Evolutionary conservation across 2,888 invertebrate species (phyloP).

Genomic region (Autographa gamma): DNA sequence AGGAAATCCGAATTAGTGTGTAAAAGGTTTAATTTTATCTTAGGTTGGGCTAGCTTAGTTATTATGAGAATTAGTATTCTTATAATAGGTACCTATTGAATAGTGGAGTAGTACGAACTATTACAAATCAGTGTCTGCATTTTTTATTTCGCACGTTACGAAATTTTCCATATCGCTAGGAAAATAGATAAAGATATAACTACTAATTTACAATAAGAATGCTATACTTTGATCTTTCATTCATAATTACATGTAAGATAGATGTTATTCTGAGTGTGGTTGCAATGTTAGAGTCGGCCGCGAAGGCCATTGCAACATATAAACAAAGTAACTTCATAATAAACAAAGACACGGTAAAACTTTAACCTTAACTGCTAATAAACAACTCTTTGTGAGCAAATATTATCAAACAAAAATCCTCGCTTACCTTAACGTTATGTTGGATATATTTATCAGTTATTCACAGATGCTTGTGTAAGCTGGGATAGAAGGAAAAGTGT

Average conservation of each 20-base stretch:
- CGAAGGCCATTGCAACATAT: conserved; percentile 46
- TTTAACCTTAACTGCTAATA: conserved; percentile 76
- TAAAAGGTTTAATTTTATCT: conserved; percentile 19
- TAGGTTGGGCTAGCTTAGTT: conserved; percentile 10
- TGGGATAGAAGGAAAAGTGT: background rate
- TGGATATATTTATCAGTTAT: conserved; percentile 15
- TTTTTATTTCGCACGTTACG: no score
- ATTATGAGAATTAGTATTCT: background rate
- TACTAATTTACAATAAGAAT: background rate
- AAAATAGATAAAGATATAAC: background rate
- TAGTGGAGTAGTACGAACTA: conserved; percentile 10
- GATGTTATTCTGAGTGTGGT: conserved; percentile 46
- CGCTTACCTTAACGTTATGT: conserved; percentile 36
- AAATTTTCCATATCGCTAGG: no score
- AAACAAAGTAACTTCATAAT: conserved; percentile 45
- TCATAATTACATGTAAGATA: conserved; percentile 15
- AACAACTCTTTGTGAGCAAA: conserved; percentile 72
- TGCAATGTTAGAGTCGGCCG: conserved; percentile 41
- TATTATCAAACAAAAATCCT: conserved; percentile 52
- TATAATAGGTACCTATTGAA: conserved; percentile 18
- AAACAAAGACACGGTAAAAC: conserved; percentile 68
- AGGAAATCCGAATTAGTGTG: background rate
- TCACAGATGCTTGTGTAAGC: conserved; percentile 12
- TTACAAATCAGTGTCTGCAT: background rate
- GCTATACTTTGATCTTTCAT: conserved; percentile 3